Base-by-base conservation (phyloP, 1,140 invertebrate species). In the Trialeurodes vaporariorum region DNA sequence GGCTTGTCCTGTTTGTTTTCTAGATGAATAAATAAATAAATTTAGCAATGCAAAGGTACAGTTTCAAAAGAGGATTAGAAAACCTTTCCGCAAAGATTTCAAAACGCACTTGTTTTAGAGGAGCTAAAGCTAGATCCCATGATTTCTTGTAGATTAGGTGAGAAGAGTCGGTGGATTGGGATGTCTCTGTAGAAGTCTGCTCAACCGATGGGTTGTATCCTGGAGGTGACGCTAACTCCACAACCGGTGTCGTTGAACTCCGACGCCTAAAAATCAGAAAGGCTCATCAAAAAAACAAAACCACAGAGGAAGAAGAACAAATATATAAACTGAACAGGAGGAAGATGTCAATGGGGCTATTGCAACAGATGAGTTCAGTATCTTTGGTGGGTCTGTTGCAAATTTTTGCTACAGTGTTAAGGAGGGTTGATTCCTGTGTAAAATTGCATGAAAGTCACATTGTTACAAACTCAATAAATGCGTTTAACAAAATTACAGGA, bases 41-140 rank as follows among this genome's bases (percentile, higher is more conserved):
- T 21, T 62, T 25, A n/a, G 17, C 58, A 17, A 59, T 17, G 58
- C n/a, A 59, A n/a, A 17, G 17, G 17, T 59, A 59, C 17, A 59
- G 58, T 17, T 17, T 17, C 17, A 59, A 59, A 17, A 17, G 58
- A 59, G 58, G 17, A 59, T 17, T 59, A 59, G n/a, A n/a, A 17
- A 17, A 59, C 17, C 17, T 17, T n/a, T 17, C 17, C 17, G n/a
- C 17, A 17, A 59, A 59, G 58, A 17, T 17, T n/a, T n/a, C n/a
- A 62, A 26, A 13, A 9, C n/a, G 5, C n/a, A 79, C 89, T 81
- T 92, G 89, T 78, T 98, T 98, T 2, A 98, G 76, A 9, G 97
- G 96, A 9, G 89, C 94, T 2, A 98, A 76, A 0, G 97, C 97
- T 62, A 98, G 84, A 78, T 99, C 96, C 97, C 97, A 99, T 61